Conservation (phyloP, 2,888 invertebrate species). For the Terebella lapidaria region DNA sequence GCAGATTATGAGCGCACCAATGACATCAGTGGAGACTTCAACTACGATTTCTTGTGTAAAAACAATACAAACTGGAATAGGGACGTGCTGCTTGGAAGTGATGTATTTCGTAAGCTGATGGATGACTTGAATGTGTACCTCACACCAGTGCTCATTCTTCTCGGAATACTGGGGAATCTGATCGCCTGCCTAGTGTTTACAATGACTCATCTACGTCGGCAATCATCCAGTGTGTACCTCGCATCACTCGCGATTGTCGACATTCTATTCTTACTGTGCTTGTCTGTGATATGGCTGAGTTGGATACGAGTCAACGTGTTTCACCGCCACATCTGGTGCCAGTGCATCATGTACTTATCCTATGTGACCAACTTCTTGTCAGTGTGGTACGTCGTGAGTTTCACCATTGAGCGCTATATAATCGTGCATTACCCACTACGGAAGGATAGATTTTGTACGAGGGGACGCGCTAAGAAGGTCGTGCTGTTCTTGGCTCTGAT, state of each 20-base stretch:
- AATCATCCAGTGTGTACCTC: slow-evolving; percentile 76
- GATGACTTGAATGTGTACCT: slow-evolving; percentile 8
- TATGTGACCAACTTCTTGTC: slow-evolving; percentile 28
- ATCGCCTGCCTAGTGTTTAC: slow-evolving; percentile 70
- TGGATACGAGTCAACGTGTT: slow-evolving; percentile 28
- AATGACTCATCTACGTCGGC: slow-evolving; percentile 65
- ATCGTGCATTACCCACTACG: slow-evolving; percentile 14
- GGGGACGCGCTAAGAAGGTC: slow-evolving; percentile 7
- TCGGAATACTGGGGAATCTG: slow-evolving; percentile 33
- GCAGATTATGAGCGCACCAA: no score
- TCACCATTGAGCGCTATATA: slow-evolving; percentile 19
- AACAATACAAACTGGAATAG: no score
- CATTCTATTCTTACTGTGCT: slow-evolving; percentile 66
- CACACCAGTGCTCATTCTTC: slow-evolving; percentile 10
- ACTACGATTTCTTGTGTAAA: no score
- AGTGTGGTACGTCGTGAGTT: slow-evolving; percentile 12
- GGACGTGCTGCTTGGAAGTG: neutral
- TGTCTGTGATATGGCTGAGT: slow-evolving; percentile 55
- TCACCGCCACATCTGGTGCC: slow-evolving; percentile 62
- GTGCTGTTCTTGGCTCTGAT: slow-evolving; percentile 2
- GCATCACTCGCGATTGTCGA: slow-evolving; percentile 74
- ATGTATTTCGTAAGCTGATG: neutral
- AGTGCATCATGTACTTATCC: slow-evolving; percentile 67
- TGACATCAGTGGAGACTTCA: no score
- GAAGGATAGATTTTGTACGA: slow-evolving; percentile 12